These are phyloP conservation scores for Chelonia mydas DNA, from an alignment of 2,797 vertebrate species.

Conservation along the genomic window DNA sequence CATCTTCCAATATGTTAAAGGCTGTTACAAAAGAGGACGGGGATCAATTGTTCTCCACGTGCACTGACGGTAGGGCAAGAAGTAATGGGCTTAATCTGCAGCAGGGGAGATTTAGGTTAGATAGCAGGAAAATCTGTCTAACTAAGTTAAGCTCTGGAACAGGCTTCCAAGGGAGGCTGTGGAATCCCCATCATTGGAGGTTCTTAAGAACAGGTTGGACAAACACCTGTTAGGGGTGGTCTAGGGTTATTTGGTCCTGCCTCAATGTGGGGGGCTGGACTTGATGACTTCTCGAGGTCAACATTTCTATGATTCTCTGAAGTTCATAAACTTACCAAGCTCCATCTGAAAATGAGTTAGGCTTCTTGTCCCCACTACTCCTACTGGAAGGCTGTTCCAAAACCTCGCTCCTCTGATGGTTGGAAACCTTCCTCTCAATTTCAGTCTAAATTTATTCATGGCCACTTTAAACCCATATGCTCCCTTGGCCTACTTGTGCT, in stretches of 20 bases:
- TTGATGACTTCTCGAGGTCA: too few relatives aligned
- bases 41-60: not conserved
- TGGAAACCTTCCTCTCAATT: not conserved
- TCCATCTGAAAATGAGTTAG: too few relatives aligned
- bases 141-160: too few relatives aligned
- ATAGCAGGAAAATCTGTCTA: too few relatives aligned
- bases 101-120: not conserved
- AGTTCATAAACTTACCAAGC: too few relatives aligned
- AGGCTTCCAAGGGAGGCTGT: too few relatives aligned
- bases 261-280: too few relatives aligned
- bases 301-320: too few relatives aligned
- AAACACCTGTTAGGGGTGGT: not conserved
- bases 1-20: not conserved
- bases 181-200: not conserved
- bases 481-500: not conserved
- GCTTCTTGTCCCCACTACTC: too few relatives aligned
- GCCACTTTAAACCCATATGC: not conserved
- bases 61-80: not conserved
- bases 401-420: too few relatives aligned
- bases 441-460: not conserved
- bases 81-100: not conserved
- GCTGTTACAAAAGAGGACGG: not conserved
- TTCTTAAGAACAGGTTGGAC: not conserved
- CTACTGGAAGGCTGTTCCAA: too few relatives aligned
- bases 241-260: too few relatives aligned